These are phyloP conservation scores for Athrips mouffetella DNA, from an alignment of 2,888 invertebrate genomes.

Conservation along the genomic window DNA sequence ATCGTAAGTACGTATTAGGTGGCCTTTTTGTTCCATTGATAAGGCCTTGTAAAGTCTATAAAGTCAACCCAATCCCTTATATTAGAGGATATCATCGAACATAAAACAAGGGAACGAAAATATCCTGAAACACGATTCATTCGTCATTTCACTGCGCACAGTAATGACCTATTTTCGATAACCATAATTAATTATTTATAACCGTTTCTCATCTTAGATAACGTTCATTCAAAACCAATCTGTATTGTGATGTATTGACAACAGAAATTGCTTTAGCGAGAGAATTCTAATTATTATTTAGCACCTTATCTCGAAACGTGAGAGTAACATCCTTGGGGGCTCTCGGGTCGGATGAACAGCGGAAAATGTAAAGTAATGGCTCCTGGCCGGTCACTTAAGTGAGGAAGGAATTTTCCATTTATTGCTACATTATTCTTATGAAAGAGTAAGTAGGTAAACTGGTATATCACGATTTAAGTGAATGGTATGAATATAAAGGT, in stretches of 20 bases:
- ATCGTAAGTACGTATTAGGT: too few species aligned
- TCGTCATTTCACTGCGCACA: too few species aligned
- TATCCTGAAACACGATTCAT: too few species aligned
- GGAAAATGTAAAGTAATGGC: background rate
- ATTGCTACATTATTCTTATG: too few species aligned
- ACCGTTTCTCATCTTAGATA: background rate
- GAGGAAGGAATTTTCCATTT: background rate
- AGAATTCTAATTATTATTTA: conserved; percentile 27
- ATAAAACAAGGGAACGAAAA: too few species aligned
- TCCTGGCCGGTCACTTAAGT: background rate
- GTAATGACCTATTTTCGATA: too few species aligned
- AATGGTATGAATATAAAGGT: background rate
- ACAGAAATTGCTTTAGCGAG: background rate
- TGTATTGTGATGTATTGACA: background rate
- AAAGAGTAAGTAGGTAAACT: too few species aligned
- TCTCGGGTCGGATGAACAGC: conserved; percentile 18
- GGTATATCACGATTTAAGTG: background rate
- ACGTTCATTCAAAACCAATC: background rate
- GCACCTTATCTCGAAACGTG: conserved; percentile 29
- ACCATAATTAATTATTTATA: background rate
- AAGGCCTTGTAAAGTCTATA: too few species aligned
- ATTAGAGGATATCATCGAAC: too few species aligned
- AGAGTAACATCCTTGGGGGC: conserved; percentile 22
- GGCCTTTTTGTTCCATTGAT: too few species aligned
- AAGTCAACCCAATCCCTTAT: too few species aligned